Evolutionary conservation across 1,140 invertebrate genomes (phyloP).

Genomic region (Zaprionus nigranus): DNA sequence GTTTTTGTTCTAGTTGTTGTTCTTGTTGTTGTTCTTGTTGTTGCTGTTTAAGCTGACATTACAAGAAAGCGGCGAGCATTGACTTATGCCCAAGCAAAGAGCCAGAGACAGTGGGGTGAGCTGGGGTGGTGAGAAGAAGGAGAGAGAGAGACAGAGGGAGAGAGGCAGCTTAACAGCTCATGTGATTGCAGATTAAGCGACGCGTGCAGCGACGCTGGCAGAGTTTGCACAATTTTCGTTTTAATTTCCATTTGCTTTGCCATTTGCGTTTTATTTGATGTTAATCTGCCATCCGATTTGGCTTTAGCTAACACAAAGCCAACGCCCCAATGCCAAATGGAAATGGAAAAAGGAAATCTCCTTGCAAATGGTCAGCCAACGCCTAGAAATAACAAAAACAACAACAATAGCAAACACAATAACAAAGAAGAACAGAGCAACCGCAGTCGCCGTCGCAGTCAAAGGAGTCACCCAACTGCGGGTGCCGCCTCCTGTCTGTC

Average conservation of each 20-base stretch:
- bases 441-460: background rate
- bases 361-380: slow-evolving; percentile 60
- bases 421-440: slow-evolving; percentile 4
- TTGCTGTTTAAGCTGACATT: slow-evolving; percentile 41
- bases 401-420: slow-evolving; percentile 2
- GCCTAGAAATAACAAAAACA: slow-evolving; percentile 63
- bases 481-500: slow-evolving; percentile 40
- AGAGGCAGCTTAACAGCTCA: slow-evolving; percentile 29
- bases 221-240: slow-evolving; percentile 42
- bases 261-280: slow-evolving; percentile 63
- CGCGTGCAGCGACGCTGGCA: too few relatives aligned
- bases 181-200: slow-evolving; percentile 36
- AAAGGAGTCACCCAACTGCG: slow-evolving; percentile 31
- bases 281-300: slow-evolving; percentile 76
- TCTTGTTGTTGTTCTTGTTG: slow-evolving; percentile 26
- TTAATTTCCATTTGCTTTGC: slow-evolving; percentile 50
- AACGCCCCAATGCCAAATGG: slow-evolving; percentile 38
- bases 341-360: slow-evolving; percentile 39
- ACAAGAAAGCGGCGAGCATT: slow-evolving; percentile 50
- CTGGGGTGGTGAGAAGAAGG: background rate
- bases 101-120: background rate
- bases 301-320: slow-evolving; percentile 42
- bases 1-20: slow-evolving; percentile 30
- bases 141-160: background rate
- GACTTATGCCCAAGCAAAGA: slow-evolving; percentile 27